Evolutionary conservation across 1,140 invertebrate species (phyloP).

Genomic region (Caenorhabditis briggsae): DNA sequence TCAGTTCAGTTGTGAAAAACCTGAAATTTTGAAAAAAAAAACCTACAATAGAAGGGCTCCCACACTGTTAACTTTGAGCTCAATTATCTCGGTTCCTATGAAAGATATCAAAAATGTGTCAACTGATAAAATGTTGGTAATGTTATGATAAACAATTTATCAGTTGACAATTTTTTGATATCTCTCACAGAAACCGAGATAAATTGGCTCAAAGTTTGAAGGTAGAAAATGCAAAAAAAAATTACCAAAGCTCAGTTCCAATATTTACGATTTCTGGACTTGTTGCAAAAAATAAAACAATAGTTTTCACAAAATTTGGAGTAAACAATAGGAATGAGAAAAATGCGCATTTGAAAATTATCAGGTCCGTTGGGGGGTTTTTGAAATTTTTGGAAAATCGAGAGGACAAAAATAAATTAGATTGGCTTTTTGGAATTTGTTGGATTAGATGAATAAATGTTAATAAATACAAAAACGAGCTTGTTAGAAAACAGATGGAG

Average conservation of each 20-base stretch:
- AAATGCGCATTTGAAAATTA: slow-evolving; percentile 29
- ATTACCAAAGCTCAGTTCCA: not conserved
- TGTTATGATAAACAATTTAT: too few relatives aligned
- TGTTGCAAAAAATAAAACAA: slow-evolving; percentile 12
- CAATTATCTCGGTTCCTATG: too few relatives aligned
- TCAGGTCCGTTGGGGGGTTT: slow-evolving; percentile 6
- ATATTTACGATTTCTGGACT: not conserved
- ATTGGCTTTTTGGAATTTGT: not conserved
- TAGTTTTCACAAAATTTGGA: not conserved
- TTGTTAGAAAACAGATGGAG: not conserved
- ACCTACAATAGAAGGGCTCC: too few relatives aligned
- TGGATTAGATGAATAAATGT: not conserved
- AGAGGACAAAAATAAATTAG: not conserved
- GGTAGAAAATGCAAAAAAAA: not conserved
- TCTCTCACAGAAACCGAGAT: too few relatives aligned
- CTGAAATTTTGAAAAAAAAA: not conserved
- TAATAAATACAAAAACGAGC: not conserved
- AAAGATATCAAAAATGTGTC: too few relatives aligned
- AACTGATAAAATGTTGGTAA: too few relatives aligned
- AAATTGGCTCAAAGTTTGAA: too few relatives aligned
- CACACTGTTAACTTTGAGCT: too few relatives aligned
- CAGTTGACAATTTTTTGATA: too few relatives aligned
- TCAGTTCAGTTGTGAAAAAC: slow-evolving; percentile 21
- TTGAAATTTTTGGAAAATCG: not conserved
- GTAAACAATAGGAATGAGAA: slow-evolving; percentile 15